Percentiles rank a stretch among this genome's conserved stretches.
These are phyloP conservation scores for Balaenoptera acutorostrata DNA, from an alignment of 2,113 vertebrate species.

Conservation along the genomic window DNA sequence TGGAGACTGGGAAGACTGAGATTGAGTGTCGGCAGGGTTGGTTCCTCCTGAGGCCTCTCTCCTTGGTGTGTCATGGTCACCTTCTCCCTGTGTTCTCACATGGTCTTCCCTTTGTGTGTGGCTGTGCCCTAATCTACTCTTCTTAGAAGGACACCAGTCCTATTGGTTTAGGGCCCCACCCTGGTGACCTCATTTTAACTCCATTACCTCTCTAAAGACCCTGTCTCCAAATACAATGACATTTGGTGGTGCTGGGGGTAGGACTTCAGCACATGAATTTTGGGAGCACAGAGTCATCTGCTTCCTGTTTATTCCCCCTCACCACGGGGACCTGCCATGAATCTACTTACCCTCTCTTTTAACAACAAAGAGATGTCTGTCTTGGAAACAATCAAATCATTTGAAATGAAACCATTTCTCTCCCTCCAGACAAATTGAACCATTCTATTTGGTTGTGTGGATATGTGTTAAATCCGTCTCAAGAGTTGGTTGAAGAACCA, in stretches of 20 bases:
- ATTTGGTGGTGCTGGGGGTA: too few species aligned
- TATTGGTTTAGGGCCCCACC: neutral
- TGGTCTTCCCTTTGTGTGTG: neutral
- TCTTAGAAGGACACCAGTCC: neutral
- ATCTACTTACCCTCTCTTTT: neutral
- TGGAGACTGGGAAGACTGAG: neutral
- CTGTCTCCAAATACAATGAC: neutral
- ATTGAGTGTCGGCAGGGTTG: neutral
- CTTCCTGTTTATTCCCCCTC: neutral
- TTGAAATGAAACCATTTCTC: neutral
- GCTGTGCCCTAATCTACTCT: neutral
- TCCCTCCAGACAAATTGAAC: neutral
- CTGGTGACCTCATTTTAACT: neutral
- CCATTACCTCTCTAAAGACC: neutral
- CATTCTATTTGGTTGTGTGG: neutral
- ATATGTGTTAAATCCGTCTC: neutral
- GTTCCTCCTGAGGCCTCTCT: too few species aligned
- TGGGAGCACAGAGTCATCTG: neutral
- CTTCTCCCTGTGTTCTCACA: neutral
- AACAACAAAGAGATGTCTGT: neutral
- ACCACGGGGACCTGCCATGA: neutral
- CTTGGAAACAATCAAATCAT: neutral
- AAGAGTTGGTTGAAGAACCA: neutral
- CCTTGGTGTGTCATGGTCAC: neutral
- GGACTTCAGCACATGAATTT: neutral